phyloP scores from a whole-genome alignment of 2,888 invertebrate species.

The Chymomyza procnemis region DNA sequence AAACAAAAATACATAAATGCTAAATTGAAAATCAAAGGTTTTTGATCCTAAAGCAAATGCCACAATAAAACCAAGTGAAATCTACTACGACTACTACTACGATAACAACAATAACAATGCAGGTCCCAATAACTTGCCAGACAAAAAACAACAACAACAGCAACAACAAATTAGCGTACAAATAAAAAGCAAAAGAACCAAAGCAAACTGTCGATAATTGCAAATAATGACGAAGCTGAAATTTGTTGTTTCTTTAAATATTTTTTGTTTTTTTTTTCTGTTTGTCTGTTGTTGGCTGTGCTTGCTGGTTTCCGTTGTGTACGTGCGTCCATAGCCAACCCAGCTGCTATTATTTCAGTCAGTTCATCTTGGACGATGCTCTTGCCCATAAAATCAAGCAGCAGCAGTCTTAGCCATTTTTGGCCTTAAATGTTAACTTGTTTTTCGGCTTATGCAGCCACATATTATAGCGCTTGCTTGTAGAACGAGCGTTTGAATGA shows the following conservation, averaged over 20 bases:
- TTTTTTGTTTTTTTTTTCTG: conserved; percentile 3
- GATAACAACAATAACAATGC: not conserved
- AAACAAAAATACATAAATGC: conserved; percentile 45
- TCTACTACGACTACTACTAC: not conserved
- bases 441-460: conserved; percentile 27
- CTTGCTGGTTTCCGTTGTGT: conserved; percentile 34
- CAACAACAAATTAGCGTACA: conserved; percentile 44
- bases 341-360: conserved; percentile 8
- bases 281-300: too few relatives aligned
- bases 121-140: not conserved
- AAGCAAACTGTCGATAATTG: conserved; percentile 69
- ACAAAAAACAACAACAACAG: too few relatives aligned
- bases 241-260: conserved; percentile 26
- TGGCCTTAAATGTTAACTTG: conserved; percentile 69
- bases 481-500: conserved; percentile 35
- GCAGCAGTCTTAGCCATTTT: conserved; percentile 55
- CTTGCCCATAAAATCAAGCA: conserved; percentile 23
- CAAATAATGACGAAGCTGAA: conserved; percentile 65
- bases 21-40: conserved; percentile 52
- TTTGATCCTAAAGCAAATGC: conserved; percentile 63
- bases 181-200: conserved; percentile 52
- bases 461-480: conserved; percentile 30
- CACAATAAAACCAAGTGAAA: conserved; percentile 2
- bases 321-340: conserved; percentile 26
- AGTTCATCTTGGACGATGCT: conserved; percentile 8